Conservation (phyloP, 2,113 vertebrate species). For the Cyanistes caeruleus region DNA sequence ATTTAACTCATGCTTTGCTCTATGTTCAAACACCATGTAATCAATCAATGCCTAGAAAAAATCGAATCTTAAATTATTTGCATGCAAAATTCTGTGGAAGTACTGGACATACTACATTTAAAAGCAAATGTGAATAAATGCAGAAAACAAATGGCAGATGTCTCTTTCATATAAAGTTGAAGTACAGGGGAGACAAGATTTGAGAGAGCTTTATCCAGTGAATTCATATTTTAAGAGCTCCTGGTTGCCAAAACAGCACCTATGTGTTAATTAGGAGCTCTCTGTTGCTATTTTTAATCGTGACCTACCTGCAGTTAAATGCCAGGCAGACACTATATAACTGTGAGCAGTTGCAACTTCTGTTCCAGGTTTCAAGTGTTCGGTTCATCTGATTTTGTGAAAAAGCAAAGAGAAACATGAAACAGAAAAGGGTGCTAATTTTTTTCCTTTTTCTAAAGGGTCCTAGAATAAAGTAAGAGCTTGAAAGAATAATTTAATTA, state of each 20-base stretch:
- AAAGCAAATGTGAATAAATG: not conserved
- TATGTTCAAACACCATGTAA: not conserved
- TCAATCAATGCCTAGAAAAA: not conserved
- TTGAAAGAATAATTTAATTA: not conserved
- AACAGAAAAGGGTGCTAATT: not conserved
- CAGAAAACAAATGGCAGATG: not conserved
- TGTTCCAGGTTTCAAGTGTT: not conserved
- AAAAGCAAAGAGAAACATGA: not conserved
- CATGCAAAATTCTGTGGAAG: not conserved
- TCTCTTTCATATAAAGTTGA: not conserved
- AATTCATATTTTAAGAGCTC: not conserved
- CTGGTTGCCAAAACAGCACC: not conserved
- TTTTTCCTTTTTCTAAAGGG: not conserved
- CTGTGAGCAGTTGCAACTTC: not conserved
- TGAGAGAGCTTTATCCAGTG: not conserved
- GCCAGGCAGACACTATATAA: not conserved
- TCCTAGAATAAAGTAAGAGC: not conserved
- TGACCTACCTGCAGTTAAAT: not conserved
- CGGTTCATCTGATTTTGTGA: not conserved
- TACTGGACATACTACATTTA: not conserved
- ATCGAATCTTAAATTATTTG: not conserved
- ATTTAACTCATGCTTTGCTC: not conserved
- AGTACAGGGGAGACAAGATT: not conserved
- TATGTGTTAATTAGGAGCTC: not conserved
- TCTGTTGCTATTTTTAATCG: not conserved